A percentile compares a stretch with the other conserved stretches of the same genome.
phyloP scores from a whole-genome alignment of 2,797 vertebrate species.

The Sebastiscus tertius region DNA sequence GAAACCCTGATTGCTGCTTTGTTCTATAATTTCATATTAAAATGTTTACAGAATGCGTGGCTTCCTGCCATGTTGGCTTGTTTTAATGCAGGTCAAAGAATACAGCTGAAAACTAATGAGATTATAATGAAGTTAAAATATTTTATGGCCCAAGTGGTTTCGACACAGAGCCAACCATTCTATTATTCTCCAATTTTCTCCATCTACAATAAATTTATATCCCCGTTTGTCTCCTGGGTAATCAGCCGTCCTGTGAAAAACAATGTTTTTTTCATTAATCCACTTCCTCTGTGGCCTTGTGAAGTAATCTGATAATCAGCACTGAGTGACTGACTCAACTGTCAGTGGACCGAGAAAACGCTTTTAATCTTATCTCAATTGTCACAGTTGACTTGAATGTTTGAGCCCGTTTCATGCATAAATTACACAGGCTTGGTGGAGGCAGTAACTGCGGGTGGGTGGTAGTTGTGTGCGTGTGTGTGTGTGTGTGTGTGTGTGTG shows the following conservation, averaged over 20 bases:
- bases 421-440: conserved; percentile 24
- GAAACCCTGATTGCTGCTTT: not conserved
- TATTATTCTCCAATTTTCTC: not conserved
- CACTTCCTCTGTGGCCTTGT: conserved; percentile 33
- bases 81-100: not conserved
- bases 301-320: conserved; percentile 32
- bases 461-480: not conserved
- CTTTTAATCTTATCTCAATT: conserved; percentile 35
- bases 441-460: not conserved
- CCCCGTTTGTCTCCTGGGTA: conserved; percentile 1
- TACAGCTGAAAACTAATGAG: not conserved
- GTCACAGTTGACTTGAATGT: conserved; percentile 28
- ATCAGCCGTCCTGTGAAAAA: conserved; percentile 28
- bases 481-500: not conserved
- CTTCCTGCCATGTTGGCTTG: not conserved
- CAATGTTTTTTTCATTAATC: conserved; percentile 24
- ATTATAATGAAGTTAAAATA: not conserved
- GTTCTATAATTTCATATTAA: not conserved
- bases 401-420: conserved; percentile 38
- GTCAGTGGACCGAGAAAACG: conserved; percentile 22
- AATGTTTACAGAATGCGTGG: not conserved
- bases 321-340: conserved; percentile 17
- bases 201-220: conserved; percentile 1
- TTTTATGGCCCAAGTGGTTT: conserved; percentile 2
- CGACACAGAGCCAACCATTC: not conserved